Conservation (phyloP, 2,113 vertebrate species). For the Carollia perspicillata region DNA sequence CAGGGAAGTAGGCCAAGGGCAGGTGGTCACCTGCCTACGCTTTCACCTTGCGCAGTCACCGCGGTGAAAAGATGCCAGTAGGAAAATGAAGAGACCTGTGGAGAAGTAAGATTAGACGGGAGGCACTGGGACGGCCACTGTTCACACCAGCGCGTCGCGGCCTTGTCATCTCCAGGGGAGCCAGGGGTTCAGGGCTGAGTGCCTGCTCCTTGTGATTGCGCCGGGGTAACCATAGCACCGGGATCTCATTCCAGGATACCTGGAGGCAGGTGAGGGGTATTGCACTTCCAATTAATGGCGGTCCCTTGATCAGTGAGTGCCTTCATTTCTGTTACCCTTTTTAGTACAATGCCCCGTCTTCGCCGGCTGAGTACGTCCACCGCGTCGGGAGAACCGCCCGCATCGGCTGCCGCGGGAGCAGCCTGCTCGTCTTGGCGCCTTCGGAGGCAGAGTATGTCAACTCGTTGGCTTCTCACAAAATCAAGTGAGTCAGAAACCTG, state of each 20-base stretch:
- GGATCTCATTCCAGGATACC: slow-evolving; percentile 58
- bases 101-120: slow-evolving; percentile 76
- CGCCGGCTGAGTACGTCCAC: slow-evolving; percentile 93
- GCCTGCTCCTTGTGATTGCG: neutral
- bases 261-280: slow-evolving; percentile 56
- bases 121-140: slow-evolving; percentile 72
- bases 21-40: neutral
- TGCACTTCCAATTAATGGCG: slow-evolving; percentile 77
- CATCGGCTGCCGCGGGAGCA: slow-evolving; percentile 90
- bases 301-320: slow-evolving; percentile 56
- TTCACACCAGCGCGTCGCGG: slow-evolving; percentile 74
- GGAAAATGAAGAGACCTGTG: slow-evolving; percentile 64
- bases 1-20: slow-evolving; percentile 65
- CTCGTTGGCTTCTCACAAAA: slow-evolving; percentile 93
- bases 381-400: slow-evolving; percentile 95
- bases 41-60: neutral
- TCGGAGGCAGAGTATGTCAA: slow-evolving; percentile 91
- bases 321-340: slow-evolving; percentile 59
- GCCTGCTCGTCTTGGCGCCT: slow-evolving; percentile 94
- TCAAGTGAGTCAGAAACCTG: slow-evolving; percentile 92
- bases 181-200: slow-evolving; percentile 65
- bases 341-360: slow-evolving; percentile 90
- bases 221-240: neutral
- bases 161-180: slow-evolving; percentile 61
- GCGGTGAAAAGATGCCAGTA: slow-evolving; percentile 65